phyloP scores from a whole-genome alignment of 2,113 vertebrate genomes.

The Triplophysa siluroides region DNA sequence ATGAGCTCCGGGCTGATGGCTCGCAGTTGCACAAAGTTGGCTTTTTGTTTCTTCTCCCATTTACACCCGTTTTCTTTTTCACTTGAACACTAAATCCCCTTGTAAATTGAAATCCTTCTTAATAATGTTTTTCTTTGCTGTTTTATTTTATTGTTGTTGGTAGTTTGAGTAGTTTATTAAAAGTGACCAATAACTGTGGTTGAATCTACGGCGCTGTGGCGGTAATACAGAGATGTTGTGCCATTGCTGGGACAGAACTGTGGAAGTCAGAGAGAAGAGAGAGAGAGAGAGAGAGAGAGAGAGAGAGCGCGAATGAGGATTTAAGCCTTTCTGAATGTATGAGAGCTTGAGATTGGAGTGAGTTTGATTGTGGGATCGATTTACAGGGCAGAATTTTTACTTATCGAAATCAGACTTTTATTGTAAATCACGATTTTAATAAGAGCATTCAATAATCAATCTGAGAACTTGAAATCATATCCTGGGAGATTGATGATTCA shows the following conservation, averaged over 20 bases:
- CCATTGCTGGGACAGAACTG: conserved; percentile 19
- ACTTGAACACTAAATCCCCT: conserved; percentile 40
- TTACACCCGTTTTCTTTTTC: conserved; percentile 30
- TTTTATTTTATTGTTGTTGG: conserved; percentile 6
- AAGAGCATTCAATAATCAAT: neutral
- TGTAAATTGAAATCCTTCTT: conserved; percentile 43
- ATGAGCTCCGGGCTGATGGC: conserved; percentile 43
- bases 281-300: neutral
- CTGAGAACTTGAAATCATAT: conserved; percentile 31
- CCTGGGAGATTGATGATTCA: conserved; percentile 4
- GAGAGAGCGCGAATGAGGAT: conserved; percentile 14
- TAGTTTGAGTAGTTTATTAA: conserved; percentile 47
- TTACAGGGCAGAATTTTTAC: conserved; percentile 16
- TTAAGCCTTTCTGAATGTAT: conserved; percentile 48
- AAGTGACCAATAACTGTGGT: conserved; percentile 67
- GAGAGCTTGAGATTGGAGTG: neutral
- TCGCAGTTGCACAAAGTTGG: conserved; percentile 49
- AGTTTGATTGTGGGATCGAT: conserved; percentile 20
- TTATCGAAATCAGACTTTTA: conserved; percentile 6
- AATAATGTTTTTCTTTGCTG: conserved; percentile 30
- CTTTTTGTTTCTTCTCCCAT: conserved; percentile 1
- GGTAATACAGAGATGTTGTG: conserved; percentile 50
- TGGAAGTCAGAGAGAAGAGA: neutral
- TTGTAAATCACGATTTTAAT: conserved; percentile 2
- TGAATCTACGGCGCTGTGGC: conserved; percentile 43